Base-by-base conservation (phyloP, 2,888 invertebrate species). In the Pyrgus malvae region DNA sequence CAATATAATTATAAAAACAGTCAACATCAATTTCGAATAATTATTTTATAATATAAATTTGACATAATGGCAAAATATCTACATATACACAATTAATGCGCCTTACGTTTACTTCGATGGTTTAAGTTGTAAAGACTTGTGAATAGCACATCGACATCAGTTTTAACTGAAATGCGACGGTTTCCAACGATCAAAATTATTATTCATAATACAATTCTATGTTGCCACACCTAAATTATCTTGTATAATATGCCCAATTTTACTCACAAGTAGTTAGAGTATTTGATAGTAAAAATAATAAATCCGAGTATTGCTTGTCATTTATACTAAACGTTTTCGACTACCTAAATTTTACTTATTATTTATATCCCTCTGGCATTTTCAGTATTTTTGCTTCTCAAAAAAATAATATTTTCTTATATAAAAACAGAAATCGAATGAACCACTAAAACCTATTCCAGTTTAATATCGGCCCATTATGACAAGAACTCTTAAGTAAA, bases 11-110 rank as follows among this genome's bases (percentile, higher is more conserved):
- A 88, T 89, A 86, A 90, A 87, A 91, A 91, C 90, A 90, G 89
- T 91, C 90, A 91, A 91, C 91, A 91, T 89, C 90, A 83, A 91
- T 87, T 90, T 86, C 75, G 86, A 87, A 90, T 90, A 85, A 80
- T 86, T 72, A 80, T 80, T 78, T 80, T 81, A 80, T 81, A 77
- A 78, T 79, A 83, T 85, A 84, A 83, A 80, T 85, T 86, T 86
- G 80, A 84, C 79, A 69, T 84, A 84, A 83, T 83, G 80, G 85
- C 83, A 81, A 88, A 85, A 87, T 87, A 88, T 88, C 84, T 90
- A 89, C 88, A 88, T 76, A 83, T 83, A 83, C 83, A 84, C 80
- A 82, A 72, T 74, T 66, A 74, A 77, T 74, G 77, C 70, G 62
- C 69, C 55, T 62, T 63, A 57, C 75, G 76, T 76, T 78, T 69